A percentile compares a stretch with the other conserved stretches of the same genome.
Evolutionary conservation across 1,140 invertebrate genomes (phyloP).

Genomic region (Telenomus remus): DNA sequence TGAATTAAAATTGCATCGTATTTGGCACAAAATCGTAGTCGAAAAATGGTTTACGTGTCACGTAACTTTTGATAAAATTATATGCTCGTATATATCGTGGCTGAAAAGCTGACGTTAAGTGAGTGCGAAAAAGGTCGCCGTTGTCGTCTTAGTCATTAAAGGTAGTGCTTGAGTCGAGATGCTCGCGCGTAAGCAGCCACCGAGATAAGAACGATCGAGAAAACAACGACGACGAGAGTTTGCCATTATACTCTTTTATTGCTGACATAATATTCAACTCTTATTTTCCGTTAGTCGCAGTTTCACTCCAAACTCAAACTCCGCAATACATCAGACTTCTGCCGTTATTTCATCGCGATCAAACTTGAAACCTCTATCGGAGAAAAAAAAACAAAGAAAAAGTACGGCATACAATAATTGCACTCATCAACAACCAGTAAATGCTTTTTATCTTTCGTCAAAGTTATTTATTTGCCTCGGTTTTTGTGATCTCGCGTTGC

Average conservation of each 20-base stretch:
- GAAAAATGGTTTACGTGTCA: conserved; percentile 14
- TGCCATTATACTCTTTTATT: conserved; percentile 38
- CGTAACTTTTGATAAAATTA: conserved; percentile 40
- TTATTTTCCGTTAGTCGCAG: not conserved
- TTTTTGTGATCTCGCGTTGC: not conserved
- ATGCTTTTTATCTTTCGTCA: not conserved
- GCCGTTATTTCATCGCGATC: conserved; percentile 41
- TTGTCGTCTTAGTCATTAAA: conserved; percentile 48
- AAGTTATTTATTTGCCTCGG: not conserved
- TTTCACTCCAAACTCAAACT: conserved; percentile 14
- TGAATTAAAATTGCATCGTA: conserved; percentile 15
- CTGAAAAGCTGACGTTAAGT: conserved; percentile 54
- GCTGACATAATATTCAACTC: not conserved
- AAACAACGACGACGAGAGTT: conserved; percentile 25
- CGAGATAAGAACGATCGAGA: conserved; percentile 33
- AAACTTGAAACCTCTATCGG: conserved; percentile 41
- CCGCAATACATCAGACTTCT: conserved; percentile 25
- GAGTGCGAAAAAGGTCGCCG: conserved; percentile 47
- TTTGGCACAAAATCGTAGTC: not conserved
- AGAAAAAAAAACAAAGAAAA: conserved; percentile 4
- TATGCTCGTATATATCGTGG: conserved; percentile 52
- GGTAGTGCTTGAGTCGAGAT: conserved; percentile 42
- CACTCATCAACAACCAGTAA: conserved; percentile 21
- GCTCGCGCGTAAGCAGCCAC: conserved; percentile 8
- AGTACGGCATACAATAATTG: conserved; percentile 28